phyloP scores from a whole-genome alignment of 2,888 invertebrate species.

The Flabesymbios commensalis region DNA sequence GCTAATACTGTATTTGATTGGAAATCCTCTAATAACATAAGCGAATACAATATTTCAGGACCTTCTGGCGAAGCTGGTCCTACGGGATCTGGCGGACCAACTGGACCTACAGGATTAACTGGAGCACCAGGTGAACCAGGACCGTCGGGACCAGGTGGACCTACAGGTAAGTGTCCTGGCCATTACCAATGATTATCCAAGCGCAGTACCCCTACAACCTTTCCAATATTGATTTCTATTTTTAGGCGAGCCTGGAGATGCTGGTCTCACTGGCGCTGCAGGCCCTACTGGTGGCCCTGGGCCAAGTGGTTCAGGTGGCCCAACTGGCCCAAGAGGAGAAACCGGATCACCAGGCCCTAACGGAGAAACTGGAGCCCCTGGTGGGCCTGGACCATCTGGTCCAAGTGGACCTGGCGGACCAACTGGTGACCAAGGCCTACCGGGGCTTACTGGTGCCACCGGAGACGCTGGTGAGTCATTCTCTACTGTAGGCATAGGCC shows the following conservation, averaged over 20 bases:
- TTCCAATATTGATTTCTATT: no score
- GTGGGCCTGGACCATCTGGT: not conserved
- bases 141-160: not conserved
- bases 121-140: constrained; percentile 13
- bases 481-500: no score
- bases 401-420: not conserved
- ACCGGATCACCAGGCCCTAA: not conserved
- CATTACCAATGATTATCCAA: not conserved
- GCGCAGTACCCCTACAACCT: not conserved
- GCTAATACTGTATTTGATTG: no score
- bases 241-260: no score
- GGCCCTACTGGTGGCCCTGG: constrained; percentile 10
- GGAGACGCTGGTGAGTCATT: no score
- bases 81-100: constrained; percentile 8
- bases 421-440: constrained; percentile 6
- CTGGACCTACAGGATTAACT: no score
- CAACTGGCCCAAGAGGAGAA: constrained; percentile 65
- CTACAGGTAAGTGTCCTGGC: no score
- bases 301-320: constrained; percentile 18
- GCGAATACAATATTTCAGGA: not conserved
- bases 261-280: constrained; percentile 18
- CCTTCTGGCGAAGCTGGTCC: constrained; percentile 8
- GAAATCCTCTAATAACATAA: no score
- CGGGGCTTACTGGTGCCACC: constrained; percentile 1
- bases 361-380: no score